phyloP scores from a whole-genome alignment of 2,888 invertebrate species.

The Dioctria linearis region DNA sequence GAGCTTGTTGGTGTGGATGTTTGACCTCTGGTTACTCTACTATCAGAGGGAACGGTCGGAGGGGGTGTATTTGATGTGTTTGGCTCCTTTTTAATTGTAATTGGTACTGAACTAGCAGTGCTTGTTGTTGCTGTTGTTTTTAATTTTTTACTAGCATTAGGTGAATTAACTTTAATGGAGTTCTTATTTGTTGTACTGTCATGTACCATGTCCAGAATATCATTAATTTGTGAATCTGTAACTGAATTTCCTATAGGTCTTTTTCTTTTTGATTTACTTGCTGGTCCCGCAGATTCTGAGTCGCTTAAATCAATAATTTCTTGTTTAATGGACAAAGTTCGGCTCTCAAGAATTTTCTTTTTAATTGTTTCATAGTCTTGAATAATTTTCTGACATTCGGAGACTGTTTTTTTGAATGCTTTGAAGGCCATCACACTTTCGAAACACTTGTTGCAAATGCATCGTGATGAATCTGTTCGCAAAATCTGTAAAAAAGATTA shows the following conservation, averaged over 20 bases:
- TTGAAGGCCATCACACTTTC: conserved; percentile 52
- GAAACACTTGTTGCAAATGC: conserved; percentile 54
- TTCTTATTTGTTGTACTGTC: conserved; percentile 27
- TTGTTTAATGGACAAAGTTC: conserved; percentile 35
- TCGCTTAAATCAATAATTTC: conserved; percentile 54
- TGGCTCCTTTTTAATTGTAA: conserved; percentile 1
- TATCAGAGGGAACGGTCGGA: not conserved
- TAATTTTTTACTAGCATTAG: not conserved
- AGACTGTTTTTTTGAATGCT: conserved; percentile 54
- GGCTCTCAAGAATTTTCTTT: conserved; percentile 45
- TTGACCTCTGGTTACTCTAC: not conserved
- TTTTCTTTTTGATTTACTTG: conserved; percentile 2
- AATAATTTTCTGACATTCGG: conserved; percentile 54
- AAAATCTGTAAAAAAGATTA: conserved; percentile 46
- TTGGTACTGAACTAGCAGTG: not conserved
- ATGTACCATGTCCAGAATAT: conserved; percentile 54
- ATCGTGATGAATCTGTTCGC: conserved; percentile 25
- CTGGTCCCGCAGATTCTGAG: not conserved
- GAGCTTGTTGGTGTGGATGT: not conserved
- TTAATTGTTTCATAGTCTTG: conserved; percentile 53
- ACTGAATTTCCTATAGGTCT: conserved; percentile 20
- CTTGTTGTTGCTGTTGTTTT: not conserved
- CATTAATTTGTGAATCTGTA: conserved; percentile 55
- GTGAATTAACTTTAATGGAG: not conserved
- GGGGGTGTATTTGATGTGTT: conserved; percentile 6